Percentiles rank a stretch among this genome's conserved stretches.
Conservation (phyloP, 2,113 vertebrate species). For the Lasiurus borealis region DNA sequence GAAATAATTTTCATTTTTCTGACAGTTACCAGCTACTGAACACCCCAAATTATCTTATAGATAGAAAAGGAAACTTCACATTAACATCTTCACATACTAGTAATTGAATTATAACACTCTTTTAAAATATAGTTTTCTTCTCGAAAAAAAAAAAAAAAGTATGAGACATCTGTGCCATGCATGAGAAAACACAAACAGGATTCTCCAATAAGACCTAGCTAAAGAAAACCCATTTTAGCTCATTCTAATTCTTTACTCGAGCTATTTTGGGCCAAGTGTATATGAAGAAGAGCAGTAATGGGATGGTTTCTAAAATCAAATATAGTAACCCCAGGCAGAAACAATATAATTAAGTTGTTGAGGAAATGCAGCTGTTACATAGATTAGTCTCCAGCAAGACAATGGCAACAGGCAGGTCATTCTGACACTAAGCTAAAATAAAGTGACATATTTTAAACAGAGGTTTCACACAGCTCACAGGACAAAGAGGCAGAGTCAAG, state of each 20-base stretch:
- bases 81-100: not conserved
- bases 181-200: not conserved
- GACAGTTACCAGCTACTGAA: not conserved
- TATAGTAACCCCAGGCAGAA: not conserved
- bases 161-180: not conserved
- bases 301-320: constrained; percentile 1
- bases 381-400: constrained; percentile 34
- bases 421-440: constrained; percentile 36
- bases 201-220: not conserved
- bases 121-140: constrained; percentile 31
- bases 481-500: not conserved
- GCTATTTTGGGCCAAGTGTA: not conserved
- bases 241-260: not conserved
- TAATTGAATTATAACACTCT: constrained; percentile 4
- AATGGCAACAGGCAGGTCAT: not conserved
- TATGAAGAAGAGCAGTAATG: not conserved
- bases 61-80: not conserved
- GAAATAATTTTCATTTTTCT: not conserved
- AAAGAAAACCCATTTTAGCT: not conserved
- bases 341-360: not conserved
- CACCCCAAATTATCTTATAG: not conserved
- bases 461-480: constrained; percentile 23
- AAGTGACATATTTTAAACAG: constrained; percentile 9
- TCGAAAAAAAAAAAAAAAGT: not conserved
- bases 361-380: not conserved